Conservation (phyloP, 30 jellyfish, hydroid and myxozoan species). For the Aurelia sp. region DNA sequence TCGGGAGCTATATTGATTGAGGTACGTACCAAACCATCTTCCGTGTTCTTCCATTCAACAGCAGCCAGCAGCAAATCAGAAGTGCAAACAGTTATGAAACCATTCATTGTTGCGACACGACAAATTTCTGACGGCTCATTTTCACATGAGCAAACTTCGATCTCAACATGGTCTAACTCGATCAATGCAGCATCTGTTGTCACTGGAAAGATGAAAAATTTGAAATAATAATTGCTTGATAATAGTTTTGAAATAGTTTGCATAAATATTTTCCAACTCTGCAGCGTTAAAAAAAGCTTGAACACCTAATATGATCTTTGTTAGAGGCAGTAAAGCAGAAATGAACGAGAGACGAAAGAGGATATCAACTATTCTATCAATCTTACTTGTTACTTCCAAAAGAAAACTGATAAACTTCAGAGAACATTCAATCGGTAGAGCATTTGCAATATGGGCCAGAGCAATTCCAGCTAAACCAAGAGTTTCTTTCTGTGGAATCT, state of each 20-base stretch:
- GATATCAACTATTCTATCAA: neutral
- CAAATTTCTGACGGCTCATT: constrained; percentile 7
- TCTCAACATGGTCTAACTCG: constrained; percentile 25
- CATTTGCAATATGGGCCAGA: constrained; percentile 48
- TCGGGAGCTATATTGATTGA: too few relatives aligned
- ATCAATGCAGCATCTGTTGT: neutral
- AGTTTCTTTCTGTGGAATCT: constrained; percentile 51
- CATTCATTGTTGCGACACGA: constrained; percentile 22
- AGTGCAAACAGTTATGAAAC: constrained; percentile 46
- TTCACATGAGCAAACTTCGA: neutral
- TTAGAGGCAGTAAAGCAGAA: too few relatives aligned
- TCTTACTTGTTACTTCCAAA: constrained; percentile 13
- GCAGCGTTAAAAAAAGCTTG: too few relatives aligned
- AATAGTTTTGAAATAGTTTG: too few relatives aligned
- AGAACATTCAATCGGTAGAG: constrained; percentile 12
- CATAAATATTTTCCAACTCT: too few relatives aligned
- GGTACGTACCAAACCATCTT: neutral
- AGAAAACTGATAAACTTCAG: neutral
- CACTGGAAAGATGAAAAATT: too few relatives aligned
- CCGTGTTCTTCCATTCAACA: neutral
- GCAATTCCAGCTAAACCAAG: constrained; percentile 53
- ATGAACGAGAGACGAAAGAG: too few relatives aligned
- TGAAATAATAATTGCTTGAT: too few relatives aligned
- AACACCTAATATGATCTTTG: too few relatives aligned
- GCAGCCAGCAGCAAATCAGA: constrained; percentile 24